A percentile compares a stretch with the other conserved stretches of the same genome.
Conservation (phyloP, 2,888 invertebrate genomes). For the Ernsta delagoae region DNA sequence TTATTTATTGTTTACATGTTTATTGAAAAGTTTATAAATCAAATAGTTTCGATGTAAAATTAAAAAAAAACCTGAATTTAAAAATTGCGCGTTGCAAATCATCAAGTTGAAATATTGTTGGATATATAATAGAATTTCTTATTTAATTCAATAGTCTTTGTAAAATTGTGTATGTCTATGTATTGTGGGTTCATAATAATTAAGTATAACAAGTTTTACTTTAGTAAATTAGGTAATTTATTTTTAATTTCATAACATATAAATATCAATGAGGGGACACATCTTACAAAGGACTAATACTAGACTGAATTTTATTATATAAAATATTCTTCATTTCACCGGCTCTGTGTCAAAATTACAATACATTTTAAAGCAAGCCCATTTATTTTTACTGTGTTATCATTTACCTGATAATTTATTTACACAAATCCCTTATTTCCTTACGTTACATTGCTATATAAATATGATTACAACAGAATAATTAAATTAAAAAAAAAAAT, state of each 20-base stretch:
- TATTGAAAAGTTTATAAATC: conserved; percentile 80
- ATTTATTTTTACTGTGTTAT: conserved; percentile 9
- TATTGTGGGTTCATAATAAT: not conserved
- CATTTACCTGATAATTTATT: conserved; percentile 23
- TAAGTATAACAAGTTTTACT: not conserved
- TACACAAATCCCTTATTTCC: conserved; percentile 35
- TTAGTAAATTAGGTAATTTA: not conserved
- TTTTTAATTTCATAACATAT: not conserved
- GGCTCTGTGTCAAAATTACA: not conserved
- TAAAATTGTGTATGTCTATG: not conserved
- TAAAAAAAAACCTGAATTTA: conserved; percentile 65
- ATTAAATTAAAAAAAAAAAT: conserved; percentile 31
- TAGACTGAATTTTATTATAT: not conserved
- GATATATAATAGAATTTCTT: too few relatives aligned
- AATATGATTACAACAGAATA: conserved; percentile 64
- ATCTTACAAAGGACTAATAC: not conserved
- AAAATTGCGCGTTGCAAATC: conserved; percentile 39
- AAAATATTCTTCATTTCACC: conserved; percentile 3
- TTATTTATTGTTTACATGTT: conserved; percentile 71
- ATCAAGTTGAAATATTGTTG: not conserved
- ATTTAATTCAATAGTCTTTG: too few relatives aligned
- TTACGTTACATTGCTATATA: conserved; percentile 44
- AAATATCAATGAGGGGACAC: not conserved
- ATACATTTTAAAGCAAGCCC: not conserved
- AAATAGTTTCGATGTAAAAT: conserved; percentile 82